Base-by-base conservation (phyloP, 2,888 invertebrate species). In the Caenorhabditis wallacei region DNA sequence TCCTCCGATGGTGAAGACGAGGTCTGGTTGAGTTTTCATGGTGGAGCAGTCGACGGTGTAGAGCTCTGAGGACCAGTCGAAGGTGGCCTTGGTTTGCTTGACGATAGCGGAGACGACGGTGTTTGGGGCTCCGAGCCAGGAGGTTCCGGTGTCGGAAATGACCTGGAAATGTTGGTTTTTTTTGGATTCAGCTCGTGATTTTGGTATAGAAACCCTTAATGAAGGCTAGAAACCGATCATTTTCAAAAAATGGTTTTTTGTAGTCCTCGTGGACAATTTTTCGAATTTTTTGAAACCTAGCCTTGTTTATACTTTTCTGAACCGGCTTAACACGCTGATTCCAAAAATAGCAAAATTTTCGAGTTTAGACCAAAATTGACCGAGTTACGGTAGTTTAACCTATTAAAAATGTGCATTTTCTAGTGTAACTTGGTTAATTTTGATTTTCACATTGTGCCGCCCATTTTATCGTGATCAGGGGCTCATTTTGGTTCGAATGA, bases 131-230 rank as follows among this genome's bases (percentile, higher is more conserved):
- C 87, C 88, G 84, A 89, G 82, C 87, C 85, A 87, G 24, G 88
- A 88, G 54, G 88, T 88, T 59, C 90, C 89, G 61, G 90, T 90
- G 83, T 90, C 89, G 54, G 89, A 89, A 84, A 89, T 89, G 70
- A 86, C 90, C 64, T 81, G 72, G 4, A 64, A 56, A 64, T 57
- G 8, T n/a, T 30, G 22, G 1, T 24, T 20, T 43, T 10, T 43
- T 43, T 43, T 13, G 43, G 11, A 43, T 43, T 43, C 8, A 30
- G 30, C 30, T 3, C 30, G 30, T 30, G 4, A 30, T 30, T 30
- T 8, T 8, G 30, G 30, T 30, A 5, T 8, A 30, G 30, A 30
- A 30, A 30, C 3, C 4, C 8, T 3, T 30, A 30, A 30, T 5
- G 4, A 30, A 30, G 30, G 30, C 30, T 30, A 30, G 3, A 30